Evolutionary conservation across 2,888 invertebrate species (phyloP).

Genomic region (Drosophila algonquin): DNA sequence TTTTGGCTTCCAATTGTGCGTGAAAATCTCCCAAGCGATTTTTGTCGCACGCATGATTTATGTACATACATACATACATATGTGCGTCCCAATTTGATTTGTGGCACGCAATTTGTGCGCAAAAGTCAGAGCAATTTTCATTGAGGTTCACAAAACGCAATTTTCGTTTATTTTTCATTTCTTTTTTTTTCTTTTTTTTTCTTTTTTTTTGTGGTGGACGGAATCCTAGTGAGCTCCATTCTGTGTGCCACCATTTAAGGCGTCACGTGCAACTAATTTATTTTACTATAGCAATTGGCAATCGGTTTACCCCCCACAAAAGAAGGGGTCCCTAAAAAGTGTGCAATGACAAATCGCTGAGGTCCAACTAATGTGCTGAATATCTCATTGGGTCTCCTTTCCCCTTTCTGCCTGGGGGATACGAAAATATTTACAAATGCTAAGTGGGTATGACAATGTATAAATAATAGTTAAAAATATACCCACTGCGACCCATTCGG

Average conservation of each 20-base stretch:
- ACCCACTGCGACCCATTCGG: background rate
- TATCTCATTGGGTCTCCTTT: background rate
- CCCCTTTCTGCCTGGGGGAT: background rate
- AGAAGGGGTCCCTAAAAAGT: background rate
- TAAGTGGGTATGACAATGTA: background rate
- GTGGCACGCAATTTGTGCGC: slow-evolving; percentile 54
- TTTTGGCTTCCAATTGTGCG: slow-evolving; percentile 64
- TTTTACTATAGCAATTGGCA: slow-evolving; percentile 18
- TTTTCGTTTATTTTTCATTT: slow-evolving; percentile 10
- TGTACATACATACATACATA: slow-evolving; percentile 29
- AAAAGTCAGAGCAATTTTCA: slow-evolving; percentile 33
- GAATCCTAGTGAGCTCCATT: slow-evolving; percentile 6
- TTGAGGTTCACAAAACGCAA: slow-evolving; percentile 26
- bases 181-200: background rate
- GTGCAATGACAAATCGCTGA: background rate
- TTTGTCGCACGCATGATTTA: slow-evolving; percentile 67
- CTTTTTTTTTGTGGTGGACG: background rate
- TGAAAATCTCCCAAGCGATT: slow-evolving; percentile 57
- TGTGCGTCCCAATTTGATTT: slow-evolving; percentile 61
- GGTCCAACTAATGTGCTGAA: background rate
- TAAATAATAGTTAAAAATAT: background rate
- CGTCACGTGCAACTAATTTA: slow-evolving; percentile 69
- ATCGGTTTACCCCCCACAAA: background rate
- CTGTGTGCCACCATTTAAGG: slow-evolving; percentile 36
- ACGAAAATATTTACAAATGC: background rate